A percentile compares a stretch with the other conserved stretches of the same genome.
These are phyloP conservation scores for Xylocopa sonorina DNA, from an alignment of 1,140 invertebrate genomes.

Conservation along the genomic window DNA sequence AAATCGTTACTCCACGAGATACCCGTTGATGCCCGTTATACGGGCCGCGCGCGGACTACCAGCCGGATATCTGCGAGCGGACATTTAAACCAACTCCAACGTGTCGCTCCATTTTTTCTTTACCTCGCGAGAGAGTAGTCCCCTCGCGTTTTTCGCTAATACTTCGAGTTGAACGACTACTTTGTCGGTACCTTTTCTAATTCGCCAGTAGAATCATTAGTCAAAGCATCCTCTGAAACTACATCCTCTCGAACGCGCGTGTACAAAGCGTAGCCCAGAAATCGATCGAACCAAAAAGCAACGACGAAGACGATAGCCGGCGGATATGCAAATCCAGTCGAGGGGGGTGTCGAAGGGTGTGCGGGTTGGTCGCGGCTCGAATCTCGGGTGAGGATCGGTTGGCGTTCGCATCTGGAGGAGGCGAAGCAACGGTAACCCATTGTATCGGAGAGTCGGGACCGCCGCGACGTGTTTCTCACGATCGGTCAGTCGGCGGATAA, in stretches of 20 bases:
- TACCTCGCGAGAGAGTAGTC: too few species aligned
- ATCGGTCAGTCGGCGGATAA: slow-evolving; percentile 39
- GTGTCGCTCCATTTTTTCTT: not conserved
- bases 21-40: not conserved
- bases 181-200: too few species aligned
- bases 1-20: slow-evolving; percentile 10
- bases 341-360: not conserved
- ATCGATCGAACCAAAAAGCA: too few species aligned
- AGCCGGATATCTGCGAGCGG: not conserved
- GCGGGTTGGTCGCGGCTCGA: not conserved
- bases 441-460: slow-evolving; percentile 51
- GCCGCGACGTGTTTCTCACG: slow-evolving; percentile 56
- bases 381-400: not conserved
- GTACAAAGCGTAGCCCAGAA: too few species aligned
- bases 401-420: too few species aligned
- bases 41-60: not conserved
- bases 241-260: too few species aligned
- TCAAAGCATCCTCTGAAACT: too few species aligned
- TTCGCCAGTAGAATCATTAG: too few species aligned
- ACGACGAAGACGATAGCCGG: too few species aligned
- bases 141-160: too few species aligned
- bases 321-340: slow-evolving; percentile 16
- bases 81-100: not conserved
- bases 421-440: slow-evolving; percentile 52
- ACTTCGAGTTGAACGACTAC: too few species aligned